A percentile compares a stretch with the other conserved stretches of the same genome.
These are phyloP conservation scores for Lophius piscatorius DNA, from an alignment of 2,113 vertebrate species.

Conservation along the genomic window DNA sequence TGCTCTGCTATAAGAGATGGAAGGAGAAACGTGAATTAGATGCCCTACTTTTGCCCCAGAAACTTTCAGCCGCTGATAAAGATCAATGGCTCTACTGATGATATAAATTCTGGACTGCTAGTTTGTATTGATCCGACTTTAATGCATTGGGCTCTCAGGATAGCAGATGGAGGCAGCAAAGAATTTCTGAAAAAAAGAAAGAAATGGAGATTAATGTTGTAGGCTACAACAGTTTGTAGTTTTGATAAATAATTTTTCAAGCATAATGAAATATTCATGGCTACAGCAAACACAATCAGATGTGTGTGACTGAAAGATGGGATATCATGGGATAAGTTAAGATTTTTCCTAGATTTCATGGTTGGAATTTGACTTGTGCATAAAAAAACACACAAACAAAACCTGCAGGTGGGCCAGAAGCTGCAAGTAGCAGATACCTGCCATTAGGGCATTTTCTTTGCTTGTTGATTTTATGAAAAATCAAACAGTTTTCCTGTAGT, in stretches of 20 bases:
- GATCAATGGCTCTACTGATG: slow-evolving; percentile 78
- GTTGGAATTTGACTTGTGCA: no score
- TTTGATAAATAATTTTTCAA: slow-evolving; percentile 53
- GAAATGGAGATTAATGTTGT: slow-evolving; percentile 69
- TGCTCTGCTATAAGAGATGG: slow-evolving; percentile 46
- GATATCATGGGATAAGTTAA: no score
- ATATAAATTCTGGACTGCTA: slow-evolving; percentile 79
- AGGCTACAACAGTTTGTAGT: slow-evolving; percentile 46
- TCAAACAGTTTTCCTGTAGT: no score
- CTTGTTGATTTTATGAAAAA: neutral
- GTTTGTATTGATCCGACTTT: slow-evolving; percentile 78
- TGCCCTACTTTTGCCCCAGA: slow-evolving; percentile 66
- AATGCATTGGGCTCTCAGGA: slow-evolving; percentile 71
- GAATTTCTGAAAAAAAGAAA: slow-evolving; percentile 52
- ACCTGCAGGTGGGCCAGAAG: neutral
- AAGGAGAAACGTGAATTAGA: slow-evolving; percentile 50
- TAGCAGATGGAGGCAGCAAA: slow-evolving; percentile 51
- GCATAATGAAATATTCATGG: slow-evolving; percentile 33
- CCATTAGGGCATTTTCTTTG: neutral
- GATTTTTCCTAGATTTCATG: no score
- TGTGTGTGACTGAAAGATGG: slow-evolving; percentile 26
- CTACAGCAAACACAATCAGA: slow-evolving; percentile 32
- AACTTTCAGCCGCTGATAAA: slow-evolving; percentile 75
- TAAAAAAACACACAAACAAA: no score
- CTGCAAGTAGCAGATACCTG: neutral